A percentile compares a stretch with the other conserved stretches of the same genome.
These are phyloP conservation scores for Neotoxoptera formosana DNA, from an alignment of 1,140 invertebrate species.

Conservation along the genomic window DNA sequence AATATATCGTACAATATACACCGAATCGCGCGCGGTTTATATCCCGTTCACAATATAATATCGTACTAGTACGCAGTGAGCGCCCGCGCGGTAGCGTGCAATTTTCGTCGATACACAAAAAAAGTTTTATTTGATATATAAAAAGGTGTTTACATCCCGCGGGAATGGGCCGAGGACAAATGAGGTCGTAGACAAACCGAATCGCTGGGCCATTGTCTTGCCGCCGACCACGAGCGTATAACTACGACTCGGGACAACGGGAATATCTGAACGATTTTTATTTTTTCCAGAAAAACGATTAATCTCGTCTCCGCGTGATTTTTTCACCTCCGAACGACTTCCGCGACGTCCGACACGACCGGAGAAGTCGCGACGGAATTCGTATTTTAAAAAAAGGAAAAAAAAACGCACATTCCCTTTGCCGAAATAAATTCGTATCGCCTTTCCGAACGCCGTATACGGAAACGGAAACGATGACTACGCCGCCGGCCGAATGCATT, in stretches of 20 bases:
- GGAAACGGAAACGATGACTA: neutral
- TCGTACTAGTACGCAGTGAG: too few species aligned
- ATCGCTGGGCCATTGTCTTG: neutral
- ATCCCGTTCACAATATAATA: neutral
- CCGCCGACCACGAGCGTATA: neutral
- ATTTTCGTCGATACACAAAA: neutral
- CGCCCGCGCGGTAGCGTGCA: accelerated
- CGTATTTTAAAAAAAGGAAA: neutral
- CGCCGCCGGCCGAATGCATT: neutral
- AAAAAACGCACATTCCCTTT: neutral
- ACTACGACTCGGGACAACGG: neutral
- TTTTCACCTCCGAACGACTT: slow-evolving; percentile 15
- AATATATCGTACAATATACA: neutral
- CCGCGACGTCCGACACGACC: neutral
- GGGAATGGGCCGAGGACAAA: neutral
- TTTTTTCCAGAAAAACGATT: slow-evolving; percentile 16
- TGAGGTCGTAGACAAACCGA: neutral
- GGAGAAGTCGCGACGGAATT: neutral
- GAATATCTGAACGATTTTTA: neutral
- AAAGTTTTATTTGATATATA: neutral
- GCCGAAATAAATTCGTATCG: neutral
- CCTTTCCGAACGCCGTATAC: neutral
- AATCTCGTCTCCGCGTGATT: neutral
- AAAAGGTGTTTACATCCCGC: neutral
- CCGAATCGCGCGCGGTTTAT: neutral